These are phyloP conservation scores for Leptothorax acervorum DNA, from an alignment of 2,888 invertebrate species.

Conservation along the genomic window DNA sequence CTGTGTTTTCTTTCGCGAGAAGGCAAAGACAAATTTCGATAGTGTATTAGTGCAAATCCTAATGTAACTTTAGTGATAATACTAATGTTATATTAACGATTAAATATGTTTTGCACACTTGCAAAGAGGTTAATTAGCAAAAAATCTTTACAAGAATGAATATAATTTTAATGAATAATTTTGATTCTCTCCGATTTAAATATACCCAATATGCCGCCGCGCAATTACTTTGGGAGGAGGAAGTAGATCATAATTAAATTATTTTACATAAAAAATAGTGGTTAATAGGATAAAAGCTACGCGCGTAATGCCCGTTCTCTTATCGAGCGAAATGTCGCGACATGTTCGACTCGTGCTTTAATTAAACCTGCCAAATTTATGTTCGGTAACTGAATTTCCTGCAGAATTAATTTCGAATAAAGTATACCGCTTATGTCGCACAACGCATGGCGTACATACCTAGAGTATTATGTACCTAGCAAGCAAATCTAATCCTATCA, in stretches of 20 bases:
- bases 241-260: constrained; percentile 12
- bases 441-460: neutral
- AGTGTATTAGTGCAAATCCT: neutral
- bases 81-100: neutral
- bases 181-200: neutral
- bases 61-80: neutral
- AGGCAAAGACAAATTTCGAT: neutral
- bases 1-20: neutral
- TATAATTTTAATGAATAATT: neutral
- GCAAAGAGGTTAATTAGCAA: neutral
- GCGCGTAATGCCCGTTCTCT: constrained; percentile 12
- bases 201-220: neutral
- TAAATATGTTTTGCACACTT: neutral
- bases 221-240: neutral
- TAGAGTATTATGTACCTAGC: neutral
- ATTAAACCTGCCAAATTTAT: constrained; percentile 55
- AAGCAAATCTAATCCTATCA: constrained; percentile 19
- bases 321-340: constrained; percentile 36
- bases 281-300: constrained; percentile 21
- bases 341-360: constrained; percentile 45
- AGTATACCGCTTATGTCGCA: constrained; percentile 38
- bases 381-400: constrained; percentile 42
- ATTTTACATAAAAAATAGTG: constrained; percentile 10
- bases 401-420: constrained; percentile 52
- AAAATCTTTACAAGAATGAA: neutral